Evolutionary conservation across 23 tunicate species (phyloP), one percentile per base, ranked within the genome.

Genomic region (Halocynthia roretzi): DNA sequence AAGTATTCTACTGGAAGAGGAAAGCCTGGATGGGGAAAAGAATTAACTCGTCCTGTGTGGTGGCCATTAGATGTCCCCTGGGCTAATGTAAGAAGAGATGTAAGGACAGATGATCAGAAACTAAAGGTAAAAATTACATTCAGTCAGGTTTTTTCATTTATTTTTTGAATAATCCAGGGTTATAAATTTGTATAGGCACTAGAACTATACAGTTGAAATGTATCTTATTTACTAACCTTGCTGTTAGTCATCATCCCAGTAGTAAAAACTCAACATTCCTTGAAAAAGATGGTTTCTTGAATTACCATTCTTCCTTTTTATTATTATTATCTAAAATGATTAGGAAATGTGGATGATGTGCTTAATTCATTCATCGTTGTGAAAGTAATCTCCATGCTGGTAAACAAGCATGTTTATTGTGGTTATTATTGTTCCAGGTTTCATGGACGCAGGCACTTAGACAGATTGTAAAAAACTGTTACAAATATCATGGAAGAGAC

Each of bases 1-100:
- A 92, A 92, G 53, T 85, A 82, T 56, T 80, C 92, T 7, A 88
- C 90, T 10, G 87, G 91, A 17, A 50, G 98, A 53, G 98, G 98
- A 19, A 92, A 92, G 62, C 98, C 98, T 17, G 98, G 98, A 8
- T 92, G 98, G 98, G 92, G 92, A 7, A 72, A 77, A 68, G 87
- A 61, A 18, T 68, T 85, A 15, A 92, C 83, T 20, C 66, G 80
- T 17, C 98, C 98, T 4, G 82, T 80, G 8, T 92, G 98, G 98
- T 92, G 98, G 98, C 98, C 98, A 8, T 76, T 51, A 62, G 98
- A 92, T 70, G 98, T 92, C 2, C 98, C 98, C 54, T 92, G 98
- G 98, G 91, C 98, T 0, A 92, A 92, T 72, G 92, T 92, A 19
- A 72, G 98, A 53, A 23, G 83, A 9, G 98, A 92, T 71, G 87